Evolutionary conservation across 2,888 invertebrate species (phyloP).

Genomic region (Perdita meconis): DNA sequence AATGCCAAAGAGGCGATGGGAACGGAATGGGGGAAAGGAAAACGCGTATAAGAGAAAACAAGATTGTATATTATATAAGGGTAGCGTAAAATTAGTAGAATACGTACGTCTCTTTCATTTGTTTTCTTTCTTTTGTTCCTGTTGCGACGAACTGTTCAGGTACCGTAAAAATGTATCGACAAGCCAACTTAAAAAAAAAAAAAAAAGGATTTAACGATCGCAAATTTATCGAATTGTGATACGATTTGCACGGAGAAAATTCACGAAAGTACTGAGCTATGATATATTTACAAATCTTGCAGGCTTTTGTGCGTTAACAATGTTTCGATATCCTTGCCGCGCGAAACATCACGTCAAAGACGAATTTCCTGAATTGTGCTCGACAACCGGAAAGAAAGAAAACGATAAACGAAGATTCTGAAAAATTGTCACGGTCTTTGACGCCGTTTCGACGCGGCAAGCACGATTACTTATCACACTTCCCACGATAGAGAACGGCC

Average conservation of each 20-base stretch:
- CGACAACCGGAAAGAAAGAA: not conserved
- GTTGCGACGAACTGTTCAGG: conserved; percentile 17
- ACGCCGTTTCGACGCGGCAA: conserved; percentile 41
- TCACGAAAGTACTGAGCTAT: conserved; percentile 24
- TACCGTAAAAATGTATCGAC: conserved; percentile 32
- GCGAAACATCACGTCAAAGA: conserved; percentile 24
- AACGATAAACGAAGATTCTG: conserved; percentile 5
- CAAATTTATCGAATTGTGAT: conserved; percentile 43
- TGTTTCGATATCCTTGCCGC: conserved; percentile 10
- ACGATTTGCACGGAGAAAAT: conserved; percentile 18
- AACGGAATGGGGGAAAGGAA: conserved; percentile 25
- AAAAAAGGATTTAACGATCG: conserved; percentile 38
- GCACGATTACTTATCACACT: conserved; percentile 35
- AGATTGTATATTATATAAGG: conserved; percentile 37
- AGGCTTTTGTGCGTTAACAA: conserved; percentile 29
- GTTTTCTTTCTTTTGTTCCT: conserved; percentile 12
- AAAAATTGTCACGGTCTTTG: conserved; percentile 45
- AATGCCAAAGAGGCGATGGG: conserved; percentile 7
- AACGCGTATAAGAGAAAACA: conserved; percentile 50
- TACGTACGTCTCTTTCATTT: conserved; percentile 12
- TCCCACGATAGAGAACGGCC: conserved; percentile 27
- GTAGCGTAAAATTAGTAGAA: conserved; percentile 34
- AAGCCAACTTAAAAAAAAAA: conserved; percentile 16
- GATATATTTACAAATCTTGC: conserved; percentile 28
- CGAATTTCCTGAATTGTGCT: not conserved